Base-by-base conservation (phyloP, 1,140 invertebrate species). In the Brachionus sp. region DNA sequence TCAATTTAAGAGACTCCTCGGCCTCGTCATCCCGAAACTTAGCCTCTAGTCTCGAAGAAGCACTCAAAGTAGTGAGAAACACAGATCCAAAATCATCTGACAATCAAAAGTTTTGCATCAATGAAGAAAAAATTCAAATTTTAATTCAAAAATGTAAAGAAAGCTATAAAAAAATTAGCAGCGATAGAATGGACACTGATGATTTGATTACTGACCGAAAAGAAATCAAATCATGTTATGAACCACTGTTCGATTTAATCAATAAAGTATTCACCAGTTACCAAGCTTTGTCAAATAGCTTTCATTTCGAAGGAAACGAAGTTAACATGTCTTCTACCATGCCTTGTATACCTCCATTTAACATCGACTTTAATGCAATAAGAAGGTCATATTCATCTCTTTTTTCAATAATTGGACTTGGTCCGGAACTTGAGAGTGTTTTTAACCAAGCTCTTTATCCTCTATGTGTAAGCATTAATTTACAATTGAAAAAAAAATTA, bases 371-470 rank as follows among this genome's bases (percentile, higher is more conserved):
- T 5, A 84, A 84, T 7, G 91, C 92, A 23, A 88, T 94, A 53
- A 88, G 92, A 13, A 87, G 92, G 83, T 90, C 92, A 2, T 94
- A 92, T 87, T 84, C 88, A 12, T 89, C 91, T 9, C 89, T 94
- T 68, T 89, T 89, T 84, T 85, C 86, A 86, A 90, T 92, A 44
- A 88, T 88, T 13, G 87, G 91, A 86, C 87, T 88, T 85, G 88
- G 88, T 77, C 93, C 92, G 82, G 50, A 80, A 35, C 7, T 80
- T 6, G 92, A 93, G 86, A 90, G 90, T 84, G 92, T 93, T n/a
- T 89, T 96, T 84, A 93, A 94, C 23, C 93, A 92, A 87, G 93
- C 94, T 33, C 89, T 95, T 62, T 91, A 92, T 64, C 92, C 92
- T 9, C 89, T 95, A 75, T 92, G 93, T 0, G 92, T 92, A 85